These are phyloP conservation scores for Brachypalpus laphriformis DNA, from an alignment of 2,888 invertebrate genomes.

Conservation along the genomic window DNA sequence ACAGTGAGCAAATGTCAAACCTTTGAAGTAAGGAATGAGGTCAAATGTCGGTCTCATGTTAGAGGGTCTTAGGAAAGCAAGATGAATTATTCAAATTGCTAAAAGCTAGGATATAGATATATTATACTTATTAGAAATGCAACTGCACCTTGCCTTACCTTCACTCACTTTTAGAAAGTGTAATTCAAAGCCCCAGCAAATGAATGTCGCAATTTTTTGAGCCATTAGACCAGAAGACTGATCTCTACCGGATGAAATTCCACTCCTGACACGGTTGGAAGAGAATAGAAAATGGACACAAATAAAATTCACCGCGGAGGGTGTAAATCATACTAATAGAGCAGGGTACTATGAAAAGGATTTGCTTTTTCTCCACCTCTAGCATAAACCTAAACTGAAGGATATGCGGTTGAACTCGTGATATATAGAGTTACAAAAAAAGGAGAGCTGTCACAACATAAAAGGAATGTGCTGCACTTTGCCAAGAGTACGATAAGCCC, in stretches of 20 bases:
- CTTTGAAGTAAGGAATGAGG: not conserved
- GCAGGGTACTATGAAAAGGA: constrained; percentile 25
- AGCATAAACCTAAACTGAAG: constrained; percentile 26
- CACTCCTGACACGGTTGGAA: constrained; percentile 19
- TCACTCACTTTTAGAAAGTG: not conserved
- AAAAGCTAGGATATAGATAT: not conserved
- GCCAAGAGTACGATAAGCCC: constrained; percentile 51
- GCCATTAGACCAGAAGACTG: constrained; percentile 52
- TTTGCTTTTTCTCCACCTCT: not conserved
- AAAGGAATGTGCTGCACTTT: constrained; percentile 58
- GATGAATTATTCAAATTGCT: constrained; percentile 9
- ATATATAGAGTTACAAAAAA: constrained; percentile 47
- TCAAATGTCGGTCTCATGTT: not conserved
- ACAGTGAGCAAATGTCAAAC: constrained; percentile 15
- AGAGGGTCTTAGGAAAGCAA: no score
- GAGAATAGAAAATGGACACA: constrained; percentile 50
- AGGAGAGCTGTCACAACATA: constrained; percentile 51
- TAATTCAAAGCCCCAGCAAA: constrained; percentile 22
- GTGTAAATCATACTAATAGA: constrained; percentile 50
- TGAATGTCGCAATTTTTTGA: constrained; percentile 62
- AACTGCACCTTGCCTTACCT: not conserved
- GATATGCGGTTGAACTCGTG: constrained; percentile 58
- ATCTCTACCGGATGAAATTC: constrained; percentile 31
- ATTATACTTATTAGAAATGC: constrained; percentile 8
- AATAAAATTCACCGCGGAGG: constrained; percentile 30